These are phyloP conservation scores for Anodontia alba DNA, from an alignment of 2,888 invertebrate species.

Conservation along the genomic window DNA sequence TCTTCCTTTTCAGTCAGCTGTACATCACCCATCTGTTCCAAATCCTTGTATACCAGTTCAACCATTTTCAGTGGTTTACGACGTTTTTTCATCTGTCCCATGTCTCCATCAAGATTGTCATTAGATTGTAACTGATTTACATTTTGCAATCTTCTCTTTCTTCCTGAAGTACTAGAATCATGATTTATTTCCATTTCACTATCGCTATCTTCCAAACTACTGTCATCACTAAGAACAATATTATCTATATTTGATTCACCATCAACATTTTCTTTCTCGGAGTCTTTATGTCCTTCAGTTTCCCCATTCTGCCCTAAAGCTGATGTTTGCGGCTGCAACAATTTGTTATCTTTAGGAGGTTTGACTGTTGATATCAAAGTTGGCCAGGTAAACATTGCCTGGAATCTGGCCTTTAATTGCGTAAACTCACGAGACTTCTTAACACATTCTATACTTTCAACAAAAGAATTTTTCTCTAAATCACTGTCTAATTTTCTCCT, in stretches of 20 bases:
- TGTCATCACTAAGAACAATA: neutral
- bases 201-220: neutral
- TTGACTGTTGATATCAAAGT: slow-evolving; percentile 72
- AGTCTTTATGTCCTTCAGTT: neutral
- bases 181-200: neutral
- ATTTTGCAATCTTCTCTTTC: neutral
- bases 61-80: neutral
- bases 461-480: neutral
- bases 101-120: too few species aligned
- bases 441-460: neutral
- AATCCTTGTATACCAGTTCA: neutral
- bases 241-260: neutral
- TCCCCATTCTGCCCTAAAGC: neutral
- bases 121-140: neutral
- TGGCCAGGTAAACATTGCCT: slow-evolving; percentile 78
- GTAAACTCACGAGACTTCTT: slow-evolving; percentile 34
- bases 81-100: too few species aligned
- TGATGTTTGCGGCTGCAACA: neutral
- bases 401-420: slow-evolving; percentile 68
- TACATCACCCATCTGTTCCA: neutral
- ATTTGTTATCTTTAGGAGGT: slow-evolving; percentile 39
- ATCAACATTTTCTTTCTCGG: neutral
- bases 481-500: neutral
- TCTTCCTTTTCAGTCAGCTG: slow-evolving; percentile 46
- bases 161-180: neutral